phyloP scores from a whole-genome alignment of 2,113 vertebrate genomes.

The Drymodes brunneopygia region DNA sequence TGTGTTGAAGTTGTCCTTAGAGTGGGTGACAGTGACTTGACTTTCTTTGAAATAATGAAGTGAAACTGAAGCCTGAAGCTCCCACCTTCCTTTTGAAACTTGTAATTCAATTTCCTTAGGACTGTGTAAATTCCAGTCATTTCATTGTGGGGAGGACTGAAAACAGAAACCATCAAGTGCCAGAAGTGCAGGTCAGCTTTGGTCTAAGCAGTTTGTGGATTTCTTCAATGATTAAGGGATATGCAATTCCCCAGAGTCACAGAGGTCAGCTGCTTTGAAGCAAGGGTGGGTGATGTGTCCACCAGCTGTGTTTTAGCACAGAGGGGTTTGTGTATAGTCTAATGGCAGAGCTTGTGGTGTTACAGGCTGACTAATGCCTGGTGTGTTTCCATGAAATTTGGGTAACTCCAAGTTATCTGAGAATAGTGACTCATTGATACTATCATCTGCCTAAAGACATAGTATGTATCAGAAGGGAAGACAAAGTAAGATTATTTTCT shows the following conservation, averaged over 20 bases:
- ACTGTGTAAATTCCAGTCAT: background rate
- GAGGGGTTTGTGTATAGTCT: background rate
- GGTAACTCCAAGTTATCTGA: background rate
- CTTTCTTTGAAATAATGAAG: background rate
- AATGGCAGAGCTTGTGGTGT: background rate
- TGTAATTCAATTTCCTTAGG: background rate
- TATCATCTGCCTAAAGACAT: background rate
- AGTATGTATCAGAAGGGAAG: background rate
- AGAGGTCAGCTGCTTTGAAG: conserved; percentile 29
- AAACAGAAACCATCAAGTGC: background rate
- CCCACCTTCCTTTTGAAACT: background rate
- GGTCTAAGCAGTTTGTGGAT: background rate
- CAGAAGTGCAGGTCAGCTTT: background rate
- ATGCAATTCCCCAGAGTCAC: background rate
- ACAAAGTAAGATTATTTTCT: background rate
- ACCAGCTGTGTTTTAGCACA: background rate
- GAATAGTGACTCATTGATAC: background rate
- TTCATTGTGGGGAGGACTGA: background rate
- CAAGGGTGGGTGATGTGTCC: background rate
- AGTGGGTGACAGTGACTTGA: background rate
- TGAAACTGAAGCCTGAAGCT: background rate
- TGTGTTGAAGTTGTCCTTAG: background rate
- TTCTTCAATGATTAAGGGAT: background rate
- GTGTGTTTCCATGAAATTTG: background rate
- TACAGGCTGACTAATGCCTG: background rate